Evolutionary conservation across 2,888 invertebrate genomes (phyloP).

Genomic region (Synanthedon tipuliformis): DNA sequence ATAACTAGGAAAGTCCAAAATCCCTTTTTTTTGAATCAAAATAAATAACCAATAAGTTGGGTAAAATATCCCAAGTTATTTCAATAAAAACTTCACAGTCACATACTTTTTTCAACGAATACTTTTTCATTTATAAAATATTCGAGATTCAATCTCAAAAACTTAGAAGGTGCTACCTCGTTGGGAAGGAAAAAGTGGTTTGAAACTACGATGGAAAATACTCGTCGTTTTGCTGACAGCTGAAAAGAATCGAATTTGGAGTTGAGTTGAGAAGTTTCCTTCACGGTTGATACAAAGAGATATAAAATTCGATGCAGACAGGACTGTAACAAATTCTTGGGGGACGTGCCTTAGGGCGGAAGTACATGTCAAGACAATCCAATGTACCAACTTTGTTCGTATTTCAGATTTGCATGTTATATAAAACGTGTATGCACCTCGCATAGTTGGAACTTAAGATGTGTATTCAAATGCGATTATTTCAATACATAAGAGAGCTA

Average conservation of each 20-base stretch:
- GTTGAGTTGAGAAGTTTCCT: constrained; percentile 5
- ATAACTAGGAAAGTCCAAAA: too few relatives aligned
- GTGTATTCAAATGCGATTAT: too few relatives aligned
- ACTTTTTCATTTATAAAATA: background rate
- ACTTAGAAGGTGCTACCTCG: constrained; percentile 37
- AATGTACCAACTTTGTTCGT: background rate
- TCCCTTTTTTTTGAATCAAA: too few relatives aligned
- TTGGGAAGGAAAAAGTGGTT: constrained; percentile 17
- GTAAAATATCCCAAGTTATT: too few relatives aligned
- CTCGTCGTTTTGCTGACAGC: constrained; percentile 38
- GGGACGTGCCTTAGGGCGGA: constrained; percentile 6
- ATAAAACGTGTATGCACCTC: too few relatives aligned
- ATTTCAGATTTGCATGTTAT: background rate
- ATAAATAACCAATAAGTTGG: too few relatives aligned
- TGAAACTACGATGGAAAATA: constrained; percentile 28
- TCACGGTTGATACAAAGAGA: constrained; percentile 9
- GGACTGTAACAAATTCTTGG: constrained; percentile 20
- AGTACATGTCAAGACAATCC: constrained; percentile 5
- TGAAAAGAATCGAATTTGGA: constrained; percentile 45
- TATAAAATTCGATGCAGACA: constrained; percentile 15
- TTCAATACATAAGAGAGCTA: too few relatives aligned
- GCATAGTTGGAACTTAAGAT: too few relatives aligned
- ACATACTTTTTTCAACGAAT: background rate
- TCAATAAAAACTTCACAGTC: too few relatives aligned
- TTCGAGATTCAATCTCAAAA: constrained; percentile 26